Conservation (phyloP, 2,113 vertebrate species). For the Galbula dea region DNA sequence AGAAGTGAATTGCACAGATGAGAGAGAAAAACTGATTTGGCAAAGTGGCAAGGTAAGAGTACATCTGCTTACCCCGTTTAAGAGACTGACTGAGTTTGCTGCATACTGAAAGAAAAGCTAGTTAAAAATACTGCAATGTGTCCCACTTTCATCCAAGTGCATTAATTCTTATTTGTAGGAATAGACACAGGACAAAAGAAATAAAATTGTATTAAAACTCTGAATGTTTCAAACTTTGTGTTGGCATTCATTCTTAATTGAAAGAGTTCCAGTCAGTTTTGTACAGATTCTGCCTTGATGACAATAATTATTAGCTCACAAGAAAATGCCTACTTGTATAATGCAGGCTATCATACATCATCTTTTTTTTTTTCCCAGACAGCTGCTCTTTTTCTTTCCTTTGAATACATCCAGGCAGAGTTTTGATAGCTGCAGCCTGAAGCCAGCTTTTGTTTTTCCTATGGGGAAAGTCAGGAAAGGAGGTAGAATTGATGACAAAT, state of each 20-base stretch:
- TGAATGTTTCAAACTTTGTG: background rate
- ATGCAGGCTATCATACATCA: background rate
- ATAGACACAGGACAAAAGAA: background rate
- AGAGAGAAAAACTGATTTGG: background rate
- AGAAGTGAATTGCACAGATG: background rate
- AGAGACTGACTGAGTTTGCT: background rate
- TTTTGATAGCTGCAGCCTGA: background rate
- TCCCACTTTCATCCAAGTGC: background rate
- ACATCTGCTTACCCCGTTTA: background rate
- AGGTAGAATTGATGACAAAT: conserved; percentile 25
- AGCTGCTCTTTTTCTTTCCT: conserved; percentile 38
- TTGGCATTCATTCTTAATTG: conserved; percentile 23
- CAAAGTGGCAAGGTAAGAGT: background rate
- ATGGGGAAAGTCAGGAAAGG: conserved; percentile 1
- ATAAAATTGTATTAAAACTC: background rate
- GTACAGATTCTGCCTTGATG: conserved; percentile 19
- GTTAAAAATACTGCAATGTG: background rate
- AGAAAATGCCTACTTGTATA: conserved; percentile 21
- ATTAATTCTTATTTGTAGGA: conserved; percentile 10
- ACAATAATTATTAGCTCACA: conserved; percentile 27
- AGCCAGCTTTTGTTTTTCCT: conserved; percentile 23
- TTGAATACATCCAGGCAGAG: background rate
- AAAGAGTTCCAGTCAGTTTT: conserved; percentile 34
- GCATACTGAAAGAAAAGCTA: background rate
- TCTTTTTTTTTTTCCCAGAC: background rate